Conservation (phyloP, 2,888 invertebrate genomes). For the Ligdia adustata region DNA sequence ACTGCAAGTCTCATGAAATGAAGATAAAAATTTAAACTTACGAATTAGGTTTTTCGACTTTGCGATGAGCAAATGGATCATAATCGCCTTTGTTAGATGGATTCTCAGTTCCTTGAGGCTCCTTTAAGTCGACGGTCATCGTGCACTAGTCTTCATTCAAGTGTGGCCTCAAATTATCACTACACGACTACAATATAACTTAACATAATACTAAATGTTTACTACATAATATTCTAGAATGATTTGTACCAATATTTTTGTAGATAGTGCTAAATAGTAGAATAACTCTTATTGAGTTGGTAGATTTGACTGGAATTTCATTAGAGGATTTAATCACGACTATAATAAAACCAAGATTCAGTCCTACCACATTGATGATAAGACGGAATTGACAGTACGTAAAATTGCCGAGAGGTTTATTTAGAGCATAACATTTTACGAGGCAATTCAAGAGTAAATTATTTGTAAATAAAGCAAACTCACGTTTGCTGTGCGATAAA, state of each 20-base stretch:
- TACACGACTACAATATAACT: constrained; percentile 7
- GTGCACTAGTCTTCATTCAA: constrained; percentile 27
- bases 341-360: constrained; percentile 9
- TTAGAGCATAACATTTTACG: constrained; percentile 38
- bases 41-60: constrained; percentile 76
- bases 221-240: too few relatives aligned
- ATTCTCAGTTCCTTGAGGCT: constrained; percentile 24
- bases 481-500: constrained; percentile 36
- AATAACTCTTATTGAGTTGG: too few relatives aligned
- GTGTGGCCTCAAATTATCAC: constrained; percentile 26
- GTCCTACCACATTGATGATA: constrained; percentile 11
- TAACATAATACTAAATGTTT: background rate
- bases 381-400: constrained; percentile 8
- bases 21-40: too few relatives aligned
- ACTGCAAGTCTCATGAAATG: too few relatives aligned
- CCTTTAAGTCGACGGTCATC: constrained; percentile 46
- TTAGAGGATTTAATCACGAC: background rate
- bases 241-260: background rate
- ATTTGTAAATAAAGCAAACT: constrained; percentile 44
- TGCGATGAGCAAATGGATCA: constrained; percentile 72
- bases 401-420: constrained; percentile 12
- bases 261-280: too few relatives aligned
- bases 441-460: constrained; percentile 42
- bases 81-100: constrained; percentile 48
- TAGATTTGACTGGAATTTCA: background rate